Evolutionary conservation across 1,140 invertebrate species (phyloP).

Genomic region (Drosophila obscura): DNA sequence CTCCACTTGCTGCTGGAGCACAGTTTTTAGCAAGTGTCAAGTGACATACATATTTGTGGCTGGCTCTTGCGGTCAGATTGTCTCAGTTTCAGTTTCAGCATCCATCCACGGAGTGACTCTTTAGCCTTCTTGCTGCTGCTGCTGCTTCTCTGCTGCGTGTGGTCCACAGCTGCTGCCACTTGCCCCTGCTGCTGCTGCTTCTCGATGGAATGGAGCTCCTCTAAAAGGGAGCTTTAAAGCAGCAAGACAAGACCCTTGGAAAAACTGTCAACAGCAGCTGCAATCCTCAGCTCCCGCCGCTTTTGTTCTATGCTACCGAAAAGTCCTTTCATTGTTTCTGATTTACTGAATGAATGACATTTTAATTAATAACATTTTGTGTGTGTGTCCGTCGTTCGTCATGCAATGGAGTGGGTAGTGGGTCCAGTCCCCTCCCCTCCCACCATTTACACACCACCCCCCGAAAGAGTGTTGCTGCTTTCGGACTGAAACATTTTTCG

Average conservation of each 20-base stretch:
- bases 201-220: conserved; percentile 6
- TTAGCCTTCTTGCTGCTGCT: no score
- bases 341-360: conserved; percentile 71
- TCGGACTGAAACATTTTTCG: conserved; percentile 74
- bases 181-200: no score
- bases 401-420: not conserved
- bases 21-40: conserved; percentile 72
- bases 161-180: conserved; percentile 30
- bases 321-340: conserved; percentile 62
- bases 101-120: no score
- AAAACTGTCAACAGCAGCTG: conserved; percentile 74
- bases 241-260: conserved; percentile 28
- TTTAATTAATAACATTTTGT: conserved; percentile 83
- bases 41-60: conserved; percentile 79
- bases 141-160: conserved; percentile 54
- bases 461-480: conserved; percentile 33
- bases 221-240: conserved; percentile 31
- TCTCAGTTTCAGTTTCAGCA: conserved; percentile 28
- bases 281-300: conserved; percentile 30
- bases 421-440: not conserved
- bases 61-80: conserved; percentile 62
- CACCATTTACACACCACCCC: not conserved
- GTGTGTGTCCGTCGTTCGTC: conserved; percentile 53
- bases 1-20: not conserved
- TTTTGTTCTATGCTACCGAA: not conserved